Base-by-base conservation (phyloP, 1,140 invertebrate genomes). In the Meloidogyne chitwoodi region DNA sequence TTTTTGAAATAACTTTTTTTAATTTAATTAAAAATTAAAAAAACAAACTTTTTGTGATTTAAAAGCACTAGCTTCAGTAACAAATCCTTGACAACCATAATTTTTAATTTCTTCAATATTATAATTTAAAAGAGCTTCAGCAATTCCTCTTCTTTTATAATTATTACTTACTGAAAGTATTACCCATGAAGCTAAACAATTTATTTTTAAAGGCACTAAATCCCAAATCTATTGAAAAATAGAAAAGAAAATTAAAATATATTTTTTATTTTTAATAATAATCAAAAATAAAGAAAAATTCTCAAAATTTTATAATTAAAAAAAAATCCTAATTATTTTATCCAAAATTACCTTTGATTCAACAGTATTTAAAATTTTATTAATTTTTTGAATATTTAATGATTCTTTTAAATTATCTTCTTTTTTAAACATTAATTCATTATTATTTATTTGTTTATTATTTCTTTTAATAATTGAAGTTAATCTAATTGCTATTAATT, bases 61-160 rank as follows among this genome's bases (percentile, higher is more conserved):
- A 56, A 56, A 74, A 6, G 80, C 80, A 24, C 80, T 71, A 22
- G 81, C 77, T 65, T 83, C 78, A 24, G 80, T 74, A 27, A 83
- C 34, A 10, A 82, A 34, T 38, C 81, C 80, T 64, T 81, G 72
- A 29, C 78, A 83, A 26, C 80, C 80, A n/a, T 64, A 16, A 11
- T n/a, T 44, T 24, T 29, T 26, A 11, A 73, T 26, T 38, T 81
- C 81, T 56, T 81, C 80, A 63, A 83, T n/a, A 10, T 71, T 48
- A 65, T 81, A 69, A 34, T 68, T 62, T 22, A 81, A 22, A 16
- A 81, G 65, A n/a, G 68, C 71, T n/a, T 62, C 26, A 27, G 48
- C 80, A 34, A 81, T 70, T 19, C 80, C 80, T 38, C 70, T 69
- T 22, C 81, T 79, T 19, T 56, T 74, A 22, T 75, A 80, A 48